A percentile compares a stretch with the other conserved stretches of the same genome.
These are phyloP conservation scores for Sapayoa aenigma DNA, from an alignment of 2,113 vertebrate genomes.

Conservation along the genomic window DNA sequence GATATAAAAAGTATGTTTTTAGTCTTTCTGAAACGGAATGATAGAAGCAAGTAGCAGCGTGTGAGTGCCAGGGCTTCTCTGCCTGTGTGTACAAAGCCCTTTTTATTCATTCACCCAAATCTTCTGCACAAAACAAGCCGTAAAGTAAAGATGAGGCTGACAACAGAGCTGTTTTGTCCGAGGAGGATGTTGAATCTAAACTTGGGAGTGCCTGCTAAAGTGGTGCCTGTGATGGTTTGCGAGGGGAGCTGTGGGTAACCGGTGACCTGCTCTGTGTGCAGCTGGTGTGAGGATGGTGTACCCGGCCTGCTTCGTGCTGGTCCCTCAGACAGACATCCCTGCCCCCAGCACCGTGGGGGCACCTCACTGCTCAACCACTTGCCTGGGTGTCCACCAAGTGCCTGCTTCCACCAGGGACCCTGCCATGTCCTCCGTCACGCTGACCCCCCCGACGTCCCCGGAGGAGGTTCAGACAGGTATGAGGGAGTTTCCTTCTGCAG, in stretches of 20 bases:
- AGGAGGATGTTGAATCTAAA: not conserved
- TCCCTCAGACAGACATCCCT: conserved; percentile 95
- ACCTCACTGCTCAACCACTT: conserved; percentile 87
- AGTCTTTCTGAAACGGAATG: not conserved
- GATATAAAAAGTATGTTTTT: not conserved
- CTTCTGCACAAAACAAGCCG: not conserved
- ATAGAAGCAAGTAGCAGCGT: not conserved
- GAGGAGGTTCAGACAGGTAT: conserved; percentile 95
- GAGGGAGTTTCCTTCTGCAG: not conserved
- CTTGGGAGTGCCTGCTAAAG: not conserved
- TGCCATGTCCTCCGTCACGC: conserved; percentile 95
- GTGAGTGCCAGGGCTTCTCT: not conserved
- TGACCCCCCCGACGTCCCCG: conserved; percentile 96
- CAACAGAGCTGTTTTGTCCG: not conserved
- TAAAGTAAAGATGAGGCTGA: not conserved
- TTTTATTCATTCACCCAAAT: not conserved
- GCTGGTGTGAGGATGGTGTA: conserved; percentile 98
- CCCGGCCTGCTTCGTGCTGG: conserved; percentile 93
- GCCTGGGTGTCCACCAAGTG: conserved; percentile 93
- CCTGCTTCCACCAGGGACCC: conserved; percentile 94
- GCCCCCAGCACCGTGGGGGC: conserved; percentile 83
- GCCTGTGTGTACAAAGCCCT: not conserved
- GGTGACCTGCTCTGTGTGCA: conserved; percentile 10
- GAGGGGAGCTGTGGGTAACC: not conserved
- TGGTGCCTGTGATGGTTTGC: not conserved